These are phyloP conservation scores for Morone chrysops DNA, from an alignment of 2,113 vertebrate genomes.

Conservation along the genomic window DNA sequence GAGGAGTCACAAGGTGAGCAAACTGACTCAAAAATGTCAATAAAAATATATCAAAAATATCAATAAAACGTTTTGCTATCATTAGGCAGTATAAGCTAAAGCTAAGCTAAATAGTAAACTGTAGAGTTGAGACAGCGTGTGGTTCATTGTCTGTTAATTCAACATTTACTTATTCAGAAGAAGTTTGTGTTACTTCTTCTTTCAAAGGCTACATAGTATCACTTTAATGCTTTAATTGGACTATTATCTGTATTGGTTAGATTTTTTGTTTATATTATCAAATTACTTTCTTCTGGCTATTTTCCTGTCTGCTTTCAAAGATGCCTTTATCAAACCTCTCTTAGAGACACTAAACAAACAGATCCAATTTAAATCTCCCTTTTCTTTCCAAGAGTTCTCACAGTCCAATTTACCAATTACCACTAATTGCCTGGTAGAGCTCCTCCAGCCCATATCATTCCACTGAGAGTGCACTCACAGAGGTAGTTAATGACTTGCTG, in stretches of 20 bases:
- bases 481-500: constrained; percentile 14
- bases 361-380: constrained; percentile 18
- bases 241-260: not conserved
- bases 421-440: constrained; percentile 22
- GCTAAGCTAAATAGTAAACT: too few relatives aligned
- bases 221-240: not conserved
- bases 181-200: not conserved
- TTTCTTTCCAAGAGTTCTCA: constrained; percentile 18
- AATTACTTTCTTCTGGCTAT: not conserved
- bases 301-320: not conserved
- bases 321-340: not conserved
- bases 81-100: not conserved
- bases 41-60: not conserved
- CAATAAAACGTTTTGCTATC: not conserved
- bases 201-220: not conserved
- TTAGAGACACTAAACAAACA: constrained; percentile 8
- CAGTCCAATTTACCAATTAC: constrained; percentile 49
- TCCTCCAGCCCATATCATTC: constrained; percentile 13
- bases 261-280: not conserved
- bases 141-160: not conserved
- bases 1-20: not conserved
- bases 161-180: not conserved
- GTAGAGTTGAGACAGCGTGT: not conserved
- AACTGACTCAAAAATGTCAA: not conserved
- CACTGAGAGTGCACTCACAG: constrained; percentile 25